Percentiles rank a stretch among this genome's conserved stretches.
Evolutionary conservation across 2,113 vertebrate genomes (phyloP).

Genomic region (Acrocephalus kingi): DNA sequence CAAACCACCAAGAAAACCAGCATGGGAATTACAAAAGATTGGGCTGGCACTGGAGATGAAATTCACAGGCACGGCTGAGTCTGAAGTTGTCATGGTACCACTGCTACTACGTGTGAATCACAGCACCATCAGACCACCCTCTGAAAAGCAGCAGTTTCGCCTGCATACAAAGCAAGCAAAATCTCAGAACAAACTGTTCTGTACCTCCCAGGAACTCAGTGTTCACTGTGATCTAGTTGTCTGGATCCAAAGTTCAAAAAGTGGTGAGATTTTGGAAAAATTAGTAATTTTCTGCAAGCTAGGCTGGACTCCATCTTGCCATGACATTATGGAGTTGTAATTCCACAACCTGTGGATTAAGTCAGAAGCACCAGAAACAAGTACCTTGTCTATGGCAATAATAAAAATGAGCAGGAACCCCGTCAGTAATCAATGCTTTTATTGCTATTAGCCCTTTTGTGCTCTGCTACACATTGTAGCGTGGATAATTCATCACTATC

Average conservation of each 20-base stretch:
- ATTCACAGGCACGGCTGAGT: not conserved
- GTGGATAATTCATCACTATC: not conserved
- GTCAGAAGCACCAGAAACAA: not conserved
- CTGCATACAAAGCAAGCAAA: not conserved
- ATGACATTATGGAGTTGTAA: not conserved
- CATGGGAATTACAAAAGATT: not conserved
- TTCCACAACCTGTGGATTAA: not conserved
- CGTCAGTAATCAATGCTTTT: not conserved
- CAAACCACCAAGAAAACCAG: not conserved
- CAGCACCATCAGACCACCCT: not conserved
- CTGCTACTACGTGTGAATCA: not conserved
- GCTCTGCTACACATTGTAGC: not conserved
- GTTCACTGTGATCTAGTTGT: not conserved
- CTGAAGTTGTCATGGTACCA: slow-evolving; percentile 52
- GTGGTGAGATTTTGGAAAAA: not conserved
- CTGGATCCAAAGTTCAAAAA: not conserved
- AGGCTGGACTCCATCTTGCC: not conserved
- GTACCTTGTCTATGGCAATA: not conserved
- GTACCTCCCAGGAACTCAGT: not conserved
- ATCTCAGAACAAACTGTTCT: not conserved
- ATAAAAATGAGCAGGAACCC: not conserved
- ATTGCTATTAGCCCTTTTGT: not conserved
- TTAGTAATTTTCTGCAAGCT: not conserved
- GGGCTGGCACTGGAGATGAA: not conserved
- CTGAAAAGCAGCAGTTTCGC: not conserved